These are phyloP conservation scores for Macaca nemestrina DNA, from an alignment of 2,113 vertebrate genomes.

Conservation along the genomic window DNA sequence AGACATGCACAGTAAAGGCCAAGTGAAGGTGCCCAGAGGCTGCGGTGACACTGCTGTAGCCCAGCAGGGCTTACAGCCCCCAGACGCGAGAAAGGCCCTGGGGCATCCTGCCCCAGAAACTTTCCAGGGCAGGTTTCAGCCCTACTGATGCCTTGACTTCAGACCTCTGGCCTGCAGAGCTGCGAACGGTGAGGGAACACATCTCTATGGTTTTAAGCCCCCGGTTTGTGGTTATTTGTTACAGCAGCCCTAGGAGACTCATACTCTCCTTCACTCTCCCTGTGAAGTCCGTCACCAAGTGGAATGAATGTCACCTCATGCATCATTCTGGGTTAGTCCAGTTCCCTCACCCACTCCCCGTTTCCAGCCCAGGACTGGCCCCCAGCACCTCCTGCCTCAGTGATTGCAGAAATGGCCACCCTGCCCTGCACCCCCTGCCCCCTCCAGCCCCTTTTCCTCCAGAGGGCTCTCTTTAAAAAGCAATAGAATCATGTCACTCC, in stretches of 20 bases:
- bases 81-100: fast-evolving
- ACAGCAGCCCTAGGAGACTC: background rate
- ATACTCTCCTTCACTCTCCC: too few relatives aligned
- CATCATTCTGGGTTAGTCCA: background rate
- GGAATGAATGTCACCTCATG: too few relatives aligned
- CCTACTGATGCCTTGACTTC: background rate
- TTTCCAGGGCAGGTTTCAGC: background rate
- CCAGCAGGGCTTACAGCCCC: background rate
- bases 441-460: background rate
- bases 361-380: too few relatives aligned
- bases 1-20: background rate
- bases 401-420: background rate
- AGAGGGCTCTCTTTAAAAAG: background rate
- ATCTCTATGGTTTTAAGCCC: background rate
- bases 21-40: fast-evolving
- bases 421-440: background rate
- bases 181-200: fast-evolving
- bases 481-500: background rate
- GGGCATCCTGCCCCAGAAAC: too few relatives aligned
- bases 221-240: too few relatives aligned
- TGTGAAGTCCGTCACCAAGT: background rate
- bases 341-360: fast-evolving
- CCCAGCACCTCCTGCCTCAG: background rate
- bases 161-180: background rate
- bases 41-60: fast-evolving